phyloP scores from a whole-genome alignment of 2,797 vertebrate genomes.

The Vultur gryphus region DNA sequence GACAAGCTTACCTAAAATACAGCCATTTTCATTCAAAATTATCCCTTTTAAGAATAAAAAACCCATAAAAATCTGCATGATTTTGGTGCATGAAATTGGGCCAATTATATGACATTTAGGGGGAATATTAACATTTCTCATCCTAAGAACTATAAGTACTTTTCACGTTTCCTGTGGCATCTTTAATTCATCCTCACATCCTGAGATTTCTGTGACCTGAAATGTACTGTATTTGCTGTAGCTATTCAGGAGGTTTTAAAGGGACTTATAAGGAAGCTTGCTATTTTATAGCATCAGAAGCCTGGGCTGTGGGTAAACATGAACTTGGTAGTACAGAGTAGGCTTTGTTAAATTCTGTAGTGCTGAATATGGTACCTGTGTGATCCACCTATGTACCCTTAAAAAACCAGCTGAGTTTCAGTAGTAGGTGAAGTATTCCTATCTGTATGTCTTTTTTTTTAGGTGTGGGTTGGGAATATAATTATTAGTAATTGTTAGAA shows the following conservation, averaged over 20 bases:
- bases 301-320: rapidly evolving
- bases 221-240: neutral
- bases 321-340: neutral
- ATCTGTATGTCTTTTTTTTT: neutral
- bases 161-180: neutral
- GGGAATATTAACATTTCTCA: neutral
- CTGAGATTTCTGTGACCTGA: neutral
- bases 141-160: neutral
- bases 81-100: neutral
- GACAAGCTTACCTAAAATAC: neutral
- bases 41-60: neutral
- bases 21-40: neutral
- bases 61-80: neutral
- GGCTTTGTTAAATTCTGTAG: neutral
- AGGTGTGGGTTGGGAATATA: neutral
- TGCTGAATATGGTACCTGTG: neutral
- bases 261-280: neutral
- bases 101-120: neutral
- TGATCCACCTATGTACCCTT: neutral
- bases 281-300: neutral
- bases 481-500: neutral
- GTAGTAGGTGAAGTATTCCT: neutral
- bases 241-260: neutral
- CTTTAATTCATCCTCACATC: neutral
- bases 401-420: neutral